Evolutionary conservation across 2,888 invertebrate species (phyloP), one percentile per base, ranked within the genome.

Genomic region (Ethmia dodecea): DNA sequence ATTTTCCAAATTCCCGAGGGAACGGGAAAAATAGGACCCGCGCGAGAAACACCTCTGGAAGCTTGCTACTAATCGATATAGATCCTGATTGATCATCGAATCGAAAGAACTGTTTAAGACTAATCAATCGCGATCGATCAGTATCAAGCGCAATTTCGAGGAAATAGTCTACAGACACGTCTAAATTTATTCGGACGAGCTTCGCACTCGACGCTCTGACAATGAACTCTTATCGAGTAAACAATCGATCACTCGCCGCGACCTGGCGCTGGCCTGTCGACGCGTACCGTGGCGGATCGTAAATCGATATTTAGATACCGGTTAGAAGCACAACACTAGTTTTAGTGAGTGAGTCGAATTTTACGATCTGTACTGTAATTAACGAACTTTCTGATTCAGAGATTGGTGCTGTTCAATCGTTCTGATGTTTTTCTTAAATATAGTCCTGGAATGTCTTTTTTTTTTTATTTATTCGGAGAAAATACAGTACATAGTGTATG

Each of bases 211-310:
- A 60, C 63, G 45, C 58, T 71, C 81, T 83, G 83, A 84, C 83
- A 81, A 81, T 84, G 84, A 84, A 83, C 83, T 78, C 77, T 66
- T 65, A 63, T 67, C 56, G 59, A 61, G 71, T 81, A 81, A 81
- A 81, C 83, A 84, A 60, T 62, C 58, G 64, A 74, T 83, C 83
- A 67, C 49, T 83, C 78, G 61, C 42, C 79, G 61, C 63, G 71
- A 61, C 63, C 80, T 81, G 78, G 74, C 69, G 66, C 73, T 69
- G 62, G 64, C 59, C 73, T 69, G 65, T 78, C 79, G 62, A 48
- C 80, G 60, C 72, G 55, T 58, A 45, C 58, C 63, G 64, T 63
- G 73, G 61, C 68, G 55, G 72, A 59, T 74, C 77, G 73, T 79
- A 75, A 79, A 81, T 78, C 72, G 73, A 77, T 67, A 73, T 68